phyloP scores from a whole-genome alignment of 2,888 invertebrate species.

The Odontothrips loti region DNA sequence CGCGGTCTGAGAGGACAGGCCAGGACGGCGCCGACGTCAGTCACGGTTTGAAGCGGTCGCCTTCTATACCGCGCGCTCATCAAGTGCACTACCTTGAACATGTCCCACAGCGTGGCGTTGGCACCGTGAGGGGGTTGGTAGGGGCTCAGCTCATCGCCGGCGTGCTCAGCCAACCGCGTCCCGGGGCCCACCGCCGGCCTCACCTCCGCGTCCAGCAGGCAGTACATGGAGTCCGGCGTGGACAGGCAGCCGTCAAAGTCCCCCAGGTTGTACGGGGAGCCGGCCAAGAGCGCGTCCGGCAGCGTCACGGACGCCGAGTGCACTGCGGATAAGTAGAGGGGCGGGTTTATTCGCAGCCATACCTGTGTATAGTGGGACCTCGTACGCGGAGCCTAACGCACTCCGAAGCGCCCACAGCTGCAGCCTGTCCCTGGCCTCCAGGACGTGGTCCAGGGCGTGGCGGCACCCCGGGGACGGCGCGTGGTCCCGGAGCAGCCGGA shows the following conservation, averaged over 20 bases:
- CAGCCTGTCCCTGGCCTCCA: not conserved
- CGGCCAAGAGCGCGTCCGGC: constrained; percentile 1
- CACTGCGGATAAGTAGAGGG: not conserved
- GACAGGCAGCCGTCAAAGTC: constrained; percentile 4
- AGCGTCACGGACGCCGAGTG: not conserved
- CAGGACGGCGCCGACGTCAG: too few species aligned
- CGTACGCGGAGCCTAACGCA: not conserved
- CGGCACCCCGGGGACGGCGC: not conserved
- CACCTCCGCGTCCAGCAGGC: not conserved
- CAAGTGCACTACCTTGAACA: not conserved
- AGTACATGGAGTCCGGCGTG: not conserved
- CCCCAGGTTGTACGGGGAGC: not conserved
- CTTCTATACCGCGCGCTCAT: too few species aligned
- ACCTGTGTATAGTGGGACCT: too few species aligned
- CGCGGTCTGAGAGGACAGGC: not conserved
- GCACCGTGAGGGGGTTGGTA: not conserved
- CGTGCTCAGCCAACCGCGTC: not conserved
- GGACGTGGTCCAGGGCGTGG: not conserved
- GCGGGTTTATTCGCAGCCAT: not conserved
- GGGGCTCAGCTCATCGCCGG: not conserved
- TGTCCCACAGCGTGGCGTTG: constrained; percentile 1
- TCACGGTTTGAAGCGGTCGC: too few species aligned
- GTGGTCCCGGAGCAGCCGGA: not conserved
- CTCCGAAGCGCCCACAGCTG: not conserved
- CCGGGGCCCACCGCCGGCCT: not conserved